Percentiles rank a stretch among this genome's conserved stretches.
Evolutionary conservation across 1,140 invertebrate genomes (phyloP).

Genomic region (Akabosia matsudoensis): DNA sequence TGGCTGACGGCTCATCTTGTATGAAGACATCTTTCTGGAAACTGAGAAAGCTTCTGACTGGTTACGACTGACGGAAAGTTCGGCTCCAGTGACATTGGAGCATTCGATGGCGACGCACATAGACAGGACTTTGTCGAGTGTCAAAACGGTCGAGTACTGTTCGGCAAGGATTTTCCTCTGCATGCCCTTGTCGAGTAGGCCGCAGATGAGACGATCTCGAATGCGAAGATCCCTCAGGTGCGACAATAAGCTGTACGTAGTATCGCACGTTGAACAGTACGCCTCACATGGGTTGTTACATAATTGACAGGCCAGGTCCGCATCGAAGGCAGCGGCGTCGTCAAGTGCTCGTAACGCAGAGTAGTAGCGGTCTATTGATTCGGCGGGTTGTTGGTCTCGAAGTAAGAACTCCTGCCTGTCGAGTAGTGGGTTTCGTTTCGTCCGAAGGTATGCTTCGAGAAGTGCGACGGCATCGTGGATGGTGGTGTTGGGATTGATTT

Average conservation of each 20-base stretch:
- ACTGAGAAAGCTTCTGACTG: background rate
- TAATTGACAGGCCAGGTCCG: background rate
- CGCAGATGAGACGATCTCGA: background rate
- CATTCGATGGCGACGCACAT: background rate
- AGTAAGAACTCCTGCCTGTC: background rate
- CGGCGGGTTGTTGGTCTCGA: background rate
- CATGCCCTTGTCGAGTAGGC: background rate
- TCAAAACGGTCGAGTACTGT: background rate
- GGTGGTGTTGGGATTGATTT: background rate
- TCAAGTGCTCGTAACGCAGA: background rate
- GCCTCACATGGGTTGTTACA: background rate
- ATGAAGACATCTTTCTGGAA: background rate
- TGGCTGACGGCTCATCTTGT: background rate
- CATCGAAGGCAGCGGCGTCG: background rate
- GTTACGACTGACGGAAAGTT: background rate
- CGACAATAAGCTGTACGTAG: background rate
- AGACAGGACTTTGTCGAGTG: background rate
- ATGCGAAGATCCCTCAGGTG: background rate
- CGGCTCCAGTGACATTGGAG: background rate
- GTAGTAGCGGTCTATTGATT: slow-evolving; percentile 1
- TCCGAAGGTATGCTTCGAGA: background rate
- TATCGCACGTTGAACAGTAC: too few relatives aligned
- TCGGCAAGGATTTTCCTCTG: slow-evolving; percentile 7
- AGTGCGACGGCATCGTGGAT: background rate
- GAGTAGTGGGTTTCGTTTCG: background rate